These are phyloP conservation scores for Collichthys lucidus DNA, from an alignment of 2,113 vertebrate genomes.

Conservation along the genomic window DNA sequence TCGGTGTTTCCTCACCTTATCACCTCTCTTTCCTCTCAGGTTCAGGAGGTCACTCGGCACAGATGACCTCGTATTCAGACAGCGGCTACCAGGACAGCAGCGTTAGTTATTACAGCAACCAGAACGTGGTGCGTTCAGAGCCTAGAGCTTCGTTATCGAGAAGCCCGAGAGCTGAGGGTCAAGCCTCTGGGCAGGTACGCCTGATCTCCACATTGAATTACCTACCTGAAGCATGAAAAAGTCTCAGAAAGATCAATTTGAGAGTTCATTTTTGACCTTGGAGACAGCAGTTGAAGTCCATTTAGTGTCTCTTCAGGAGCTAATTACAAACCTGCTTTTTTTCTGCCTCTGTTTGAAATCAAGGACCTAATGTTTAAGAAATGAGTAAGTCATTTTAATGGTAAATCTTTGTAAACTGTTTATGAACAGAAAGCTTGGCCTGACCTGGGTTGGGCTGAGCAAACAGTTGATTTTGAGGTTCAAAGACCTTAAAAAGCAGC, in stretches of 20 bases:
- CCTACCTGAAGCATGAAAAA: too few relatives aligned
- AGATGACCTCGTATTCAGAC: constrained; percentile 98
- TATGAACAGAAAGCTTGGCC: too few relatives aligned
- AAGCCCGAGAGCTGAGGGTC: constrained; percentile 92
- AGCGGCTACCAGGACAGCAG: constrained; percentile 98
- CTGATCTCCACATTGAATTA: not conserved
- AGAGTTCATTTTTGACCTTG: not conserved
- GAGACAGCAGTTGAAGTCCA: not conserved
- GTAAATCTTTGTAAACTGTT: not conserved
- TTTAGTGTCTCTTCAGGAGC: too few relatives aligned
- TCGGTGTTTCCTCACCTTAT: constrained; percentile 4
- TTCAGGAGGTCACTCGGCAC: constrained; percentile 94
- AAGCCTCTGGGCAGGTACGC: constrained; percentile 91
- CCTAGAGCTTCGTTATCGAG: constrained; percentile 86
- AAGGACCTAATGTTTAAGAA: not conserved
- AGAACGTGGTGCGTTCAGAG: constrained; percentile 85
- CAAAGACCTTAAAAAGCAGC: not conserved
- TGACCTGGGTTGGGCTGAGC: too few relatives aligned
- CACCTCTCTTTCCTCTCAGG: constrained; percentile 79
- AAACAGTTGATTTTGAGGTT: not conserved
- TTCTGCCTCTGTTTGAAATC: too few relatives aligned
- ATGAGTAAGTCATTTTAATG: not conserved
- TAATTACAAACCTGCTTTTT: too few relatives aligned
- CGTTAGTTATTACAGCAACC: constrained; percentile 93
- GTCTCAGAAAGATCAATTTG: not conserved